A percentile compares a stretch with the other conserved stretches of the same genome.
Evolutionary conservation across 2,113 vertebrate species (phyloP).

Genomic region (Dunckerocampus dactyliophorus): DNA sequence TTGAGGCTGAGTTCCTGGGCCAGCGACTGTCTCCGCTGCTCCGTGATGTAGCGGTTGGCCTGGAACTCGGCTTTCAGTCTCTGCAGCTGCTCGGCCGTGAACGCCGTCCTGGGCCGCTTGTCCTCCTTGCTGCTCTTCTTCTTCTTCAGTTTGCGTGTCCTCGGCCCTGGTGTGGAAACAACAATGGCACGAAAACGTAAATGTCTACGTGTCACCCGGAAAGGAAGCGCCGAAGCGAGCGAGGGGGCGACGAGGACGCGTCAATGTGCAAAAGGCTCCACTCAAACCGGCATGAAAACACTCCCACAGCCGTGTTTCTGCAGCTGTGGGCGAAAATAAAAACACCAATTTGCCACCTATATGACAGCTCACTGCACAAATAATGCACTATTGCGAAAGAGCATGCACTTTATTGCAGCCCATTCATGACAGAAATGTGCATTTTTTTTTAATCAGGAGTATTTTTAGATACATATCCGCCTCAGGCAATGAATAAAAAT

Average conservation of each 20-base stretch:
- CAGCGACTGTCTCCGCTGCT: slow-evolving; percentile 86
- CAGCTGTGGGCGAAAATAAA: too few relatives aligned
- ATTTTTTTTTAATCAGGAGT: too few relatives aligned
- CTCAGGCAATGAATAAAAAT: too few relatives aligned
- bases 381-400: too few relatives aligned
- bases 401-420: too few relatives aligned
- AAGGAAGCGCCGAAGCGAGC: background rate
- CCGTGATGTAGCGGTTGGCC: slow-evolving; percentile 88
- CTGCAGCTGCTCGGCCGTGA: slow-evolving; percentile 91
- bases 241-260: background rate
- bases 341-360: too few relatives aligned
- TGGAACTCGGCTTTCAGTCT: slow-evolving; percentile 89
- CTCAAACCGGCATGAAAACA: background rate
- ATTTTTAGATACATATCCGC: too few relatives aligned
- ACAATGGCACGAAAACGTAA: slow-evolving; percentile 70
- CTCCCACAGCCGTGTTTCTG: too few relatives aligned
- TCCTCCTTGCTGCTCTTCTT: slow-evolving; percentile 90
- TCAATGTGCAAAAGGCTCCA: background rate
- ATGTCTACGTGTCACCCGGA: slow-evolving; percentile 40
- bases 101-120: slow-evolving; percentile 87
- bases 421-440: too few relatives aligned
- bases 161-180: slow-evolving; percentile 87
- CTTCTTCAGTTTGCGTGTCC: slow-evolving; percentile 97
- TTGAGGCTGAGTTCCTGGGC: slow-evolving; percentile 89
- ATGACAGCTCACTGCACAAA: too few relatives aligned